Percentiles rank a stretch among this genome's conserved stretches.
Evolutionary conservation across 1,140 invertebrate genomes (phyloP).

Genomic region (Saxidomus purpurata): DNA sequence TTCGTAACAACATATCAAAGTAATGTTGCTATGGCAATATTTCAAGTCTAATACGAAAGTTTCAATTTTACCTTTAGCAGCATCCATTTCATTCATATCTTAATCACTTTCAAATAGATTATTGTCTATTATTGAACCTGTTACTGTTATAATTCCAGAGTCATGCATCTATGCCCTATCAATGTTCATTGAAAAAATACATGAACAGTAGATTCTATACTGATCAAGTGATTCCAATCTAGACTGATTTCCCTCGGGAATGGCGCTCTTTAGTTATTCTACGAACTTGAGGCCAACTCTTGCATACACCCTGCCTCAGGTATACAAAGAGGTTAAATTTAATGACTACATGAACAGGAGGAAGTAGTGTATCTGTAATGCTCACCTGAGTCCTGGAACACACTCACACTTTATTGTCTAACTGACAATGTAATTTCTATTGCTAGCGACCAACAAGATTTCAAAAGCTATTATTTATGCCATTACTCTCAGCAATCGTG

Average conservation of each 20-base stretch:
- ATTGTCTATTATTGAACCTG: not conserved
- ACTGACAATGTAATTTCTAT: too few species aligned
- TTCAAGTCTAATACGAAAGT: not conserved
- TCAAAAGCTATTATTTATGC: too few species aligned
- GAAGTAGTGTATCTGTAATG: too few species aligned
- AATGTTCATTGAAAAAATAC: not conserved
- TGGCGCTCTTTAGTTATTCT: not conserved
- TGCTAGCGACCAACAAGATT: too few species aligned
- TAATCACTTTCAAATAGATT: not conserved
- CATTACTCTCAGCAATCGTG: too few species aligned
- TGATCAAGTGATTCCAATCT: not conserved
- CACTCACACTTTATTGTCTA: too few species aligned
- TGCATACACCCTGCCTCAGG: not conserved
- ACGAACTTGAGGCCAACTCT: not conserved
- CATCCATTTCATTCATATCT: conserved; percentile 2
- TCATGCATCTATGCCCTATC: not conserved
- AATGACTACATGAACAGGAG: too few species aligned
- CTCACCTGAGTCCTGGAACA: too few species aligned
- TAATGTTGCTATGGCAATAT: too few species aligned
- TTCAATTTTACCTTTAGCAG: not conserved
- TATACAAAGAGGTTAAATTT: too few species aligned
- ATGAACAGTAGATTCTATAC: not conserved
- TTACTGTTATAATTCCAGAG: not conserved
- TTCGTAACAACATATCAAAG: too few species aligned
- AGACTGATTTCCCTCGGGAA: not conserved